Conservation (phyloP, 2,797 vertebrate species). For the Menidia menidia region DNA sequence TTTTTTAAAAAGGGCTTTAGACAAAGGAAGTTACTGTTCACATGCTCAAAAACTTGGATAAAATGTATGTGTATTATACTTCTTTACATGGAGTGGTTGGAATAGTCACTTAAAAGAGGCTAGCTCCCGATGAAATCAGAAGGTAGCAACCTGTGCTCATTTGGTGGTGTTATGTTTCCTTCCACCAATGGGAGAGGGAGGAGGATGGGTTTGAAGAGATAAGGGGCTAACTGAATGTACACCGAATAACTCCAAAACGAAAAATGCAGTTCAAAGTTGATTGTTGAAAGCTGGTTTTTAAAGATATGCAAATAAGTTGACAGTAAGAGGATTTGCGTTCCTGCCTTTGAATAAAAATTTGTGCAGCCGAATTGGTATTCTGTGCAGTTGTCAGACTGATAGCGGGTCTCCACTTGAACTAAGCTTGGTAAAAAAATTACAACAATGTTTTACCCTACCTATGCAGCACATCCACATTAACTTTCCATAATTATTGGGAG, state of each 20-base stretch:
- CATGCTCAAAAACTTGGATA: background rate
- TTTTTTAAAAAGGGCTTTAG: background rate
- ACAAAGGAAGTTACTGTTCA: background rate
- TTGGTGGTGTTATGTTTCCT: conserved; percentile 4
- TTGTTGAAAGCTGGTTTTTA: conserved; percentile 58
- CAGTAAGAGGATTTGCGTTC: conserved; percentile 71
- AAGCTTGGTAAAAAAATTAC: conserved; percentile 35
- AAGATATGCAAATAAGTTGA: conserved; percentile 72
- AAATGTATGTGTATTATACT: background rate
- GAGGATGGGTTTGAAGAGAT: conserved; percentile 34
- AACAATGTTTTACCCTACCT: conserved; percentile 24
- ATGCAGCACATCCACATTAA: background rate
- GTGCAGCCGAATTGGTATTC: conserved; percentile 57
- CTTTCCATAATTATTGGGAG: conserved; percentile 14
- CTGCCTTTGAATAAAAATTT: conserved; percentile 40
- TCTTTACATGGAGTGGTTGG: background rate
- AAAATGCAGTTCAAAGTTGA: conserved; percentile 55
- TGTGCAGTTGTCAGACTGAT: conserved; percentile 23
- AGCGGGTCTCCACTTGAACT: conserved; percentile 48
- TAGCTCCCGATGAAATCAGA: conserved; percentile 4
- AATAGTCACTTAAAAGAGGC: background rate
- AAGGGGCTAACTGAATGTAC: conserved; percentile 21
- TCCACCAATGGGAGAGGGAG: background rate
- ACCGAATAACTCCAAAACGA: conserved; percentile 38
- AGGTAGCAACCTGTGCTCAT: conserved; percentile 8